Conservation (phyloP, 2,888 invertebrate species). For the Biston betularia region DNA sequence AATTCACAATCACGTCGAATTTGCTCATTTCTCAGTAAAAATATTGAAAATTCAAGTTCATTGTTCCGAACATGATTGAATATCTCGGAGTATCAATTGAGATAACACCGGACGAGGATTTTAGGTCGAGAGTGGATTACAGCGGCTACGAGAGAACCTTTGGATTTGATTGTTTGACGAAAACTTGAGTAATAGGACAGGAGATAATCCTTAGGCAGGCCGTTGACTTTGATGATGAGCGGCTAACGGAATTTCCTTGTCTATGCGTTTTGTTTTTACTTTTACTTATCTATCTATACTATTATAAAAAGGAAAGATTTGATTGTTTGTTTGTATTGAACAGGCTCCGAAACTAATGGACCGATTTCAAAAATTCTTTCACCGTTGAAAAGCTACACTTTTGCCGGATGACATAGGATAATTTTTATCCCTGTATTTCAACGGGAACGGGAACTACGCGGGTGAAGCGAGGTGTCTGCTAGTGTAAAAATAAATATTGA, state of each 20-base stretch:
- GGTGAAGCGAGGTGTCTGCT: too few species aligned
- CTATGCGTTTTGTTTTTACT: background rate
- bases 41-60: constrained; percentile 12
- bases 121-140: constrained; percentile 39
- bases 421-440: too few species aligned
- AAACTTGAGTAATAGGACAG: constrained; percentile 17
- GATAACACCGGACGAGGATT: constrained; percentile 26
- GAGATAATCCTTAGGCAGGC: constrained; percentile 10
- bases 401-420: too few species aligned
- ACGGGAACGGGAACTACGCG: too few species aligned
- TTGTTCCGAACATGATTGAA: constrained; percentile 20
- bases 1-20: background rate
- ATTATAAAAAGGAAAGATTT: too few species aligned
- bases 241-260: background rate
- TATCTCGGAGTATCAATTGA: constrained; percentile 23
- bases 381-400: too few species aligned
- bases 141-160: constrained; percentile 5
- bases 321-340: too few species aligned
- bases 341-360: too few species aligned
- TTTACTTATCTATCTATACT: too few species aligned
- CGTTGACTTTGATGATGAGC: constrained; percentile 15
- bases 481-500: background rate
- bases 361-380: too few species aligned
- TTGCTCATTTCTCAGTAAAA: background rate
- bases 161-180: constrained; percentile 25